Evolutionary conservation across 2,113 vertebrate genomes (phyloP).

Genomic region (Hippocampus zosterae): DNA sequence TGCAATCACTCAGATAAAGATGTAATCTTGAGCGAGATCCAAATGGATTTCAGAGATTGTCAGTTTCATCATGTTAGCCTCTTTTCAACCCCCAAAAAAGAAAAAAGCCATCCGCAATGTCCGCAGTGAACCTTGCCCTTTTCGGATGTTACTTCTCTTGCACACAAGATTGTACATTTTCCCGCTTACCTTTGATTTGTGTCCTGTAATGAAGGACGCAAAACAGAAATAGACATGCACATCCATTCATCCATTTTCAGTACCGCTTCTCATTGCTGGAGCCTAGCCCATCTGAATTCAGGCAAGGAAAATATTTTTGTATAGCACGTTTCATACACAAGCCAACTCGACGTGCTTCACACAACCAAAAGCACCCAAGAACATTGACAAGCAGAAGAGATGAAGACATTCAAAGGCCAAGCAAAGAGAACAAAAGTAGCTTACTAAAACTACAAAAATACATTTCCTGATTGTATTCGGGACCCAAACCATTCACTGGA

Average conservation of each 20-base stretch:
- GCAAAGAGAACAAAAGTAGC: too few relatives aligned
- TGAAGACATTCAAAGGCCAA: too few relatives aligned
- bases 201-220: constrained; percentile 6
- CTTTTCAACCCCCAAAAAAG: constrained; percentile 34
- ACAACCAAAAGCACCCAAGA: too few relatives aligned
- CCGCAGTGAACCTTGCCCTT: constrained; percentile 24
- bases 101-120: constrained; percentile 32
- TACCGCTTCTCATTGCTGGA: neutral
- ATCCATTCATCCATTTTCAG: neutral
- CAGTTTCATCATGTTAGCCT: constrained; percentile 62
- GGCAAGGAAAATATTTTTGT: too few relatives aligned
- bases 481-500: too few relatives aligned
- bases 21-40: constrained; percentile 62
- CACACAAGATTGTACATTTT: constrained; percentile 26
- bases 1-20: constrained; percentile 64
- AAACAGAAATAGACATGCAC: constrained; percentile 1
- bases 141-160: constrained; percentile 28
- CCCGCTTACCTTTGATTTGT: constrained; percentile 24
- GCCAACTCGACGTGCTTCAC: too few relatives aligned
- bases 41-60: constrained; percentile 69
- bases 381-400: too few relatives aligned
- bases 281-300: too few relatives aligned
- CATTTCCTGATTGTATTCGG: too few relatives aligned
- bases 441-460: too few relatives aligned
- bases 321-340: too few relatives aligned